Base-by-base conservation (phyloP, 2,113 vertebrate genomes). In the Parus major region DNA sequence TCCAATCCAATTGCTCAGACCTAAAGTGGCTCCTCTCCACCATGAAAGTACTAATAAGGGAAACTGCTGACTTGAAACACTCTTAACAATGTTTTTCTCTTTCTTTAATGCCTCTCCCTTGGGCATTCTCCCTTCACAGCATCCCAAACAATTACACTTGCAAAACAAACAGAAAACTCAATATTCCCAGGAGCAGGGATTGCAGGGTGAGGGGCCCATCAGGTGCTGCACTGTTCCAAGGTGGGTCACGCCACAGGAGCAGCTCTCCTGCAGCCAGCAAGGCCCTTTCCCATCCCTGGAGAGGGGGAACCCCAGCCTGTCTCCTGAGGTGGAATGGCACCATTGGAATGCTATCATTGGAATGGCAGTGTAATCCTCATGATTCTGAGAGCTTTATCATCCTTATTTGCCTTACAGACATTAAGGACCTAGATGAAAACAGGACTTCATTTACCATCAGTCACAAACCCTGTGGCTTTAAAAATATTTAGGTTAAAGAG, bases 141-240 rank as follows among this genome's bases (percentile, higher is more conserved):
- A 4, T 93, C 83, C 84, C 92, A 80, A 83, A 92, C 91, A 92
- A 94, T 92, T 94, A 92, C 86, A 56, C 88, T 93, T 41, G 69
- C 88, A 94, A 95, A 97, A 72, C 91, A 96, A 96, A 96, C 92
- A 91, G 76, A 88, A 81, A 89, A 78, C 88, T 86, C 86, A 39
- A n/a, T 68, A 90, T 75, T 60, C 80, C 72, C 86, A 47, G 2
- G 3, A 94, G 91, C 50, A 44, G 83, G 20, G 65, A 84, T 21
- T 78, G 68, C 86, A 10, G 63, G 79, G 79, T 76, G 82, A 82
- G 90, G 82, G 86, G 71, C 85, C 85, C 78, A 0, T 6, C 41
- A 36, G 46, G 50, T 5, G 0, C 56, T n/a, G 24, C 31, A 60
- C 12, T 0, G 0, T 60, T 90, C 25, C 1, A 21, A 63, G 82